These are phyloP conservation scores for Atethmia centrago DNA, from an alignment of 2,888 invertebrate species.

Conservation along the genomic window DNA sequence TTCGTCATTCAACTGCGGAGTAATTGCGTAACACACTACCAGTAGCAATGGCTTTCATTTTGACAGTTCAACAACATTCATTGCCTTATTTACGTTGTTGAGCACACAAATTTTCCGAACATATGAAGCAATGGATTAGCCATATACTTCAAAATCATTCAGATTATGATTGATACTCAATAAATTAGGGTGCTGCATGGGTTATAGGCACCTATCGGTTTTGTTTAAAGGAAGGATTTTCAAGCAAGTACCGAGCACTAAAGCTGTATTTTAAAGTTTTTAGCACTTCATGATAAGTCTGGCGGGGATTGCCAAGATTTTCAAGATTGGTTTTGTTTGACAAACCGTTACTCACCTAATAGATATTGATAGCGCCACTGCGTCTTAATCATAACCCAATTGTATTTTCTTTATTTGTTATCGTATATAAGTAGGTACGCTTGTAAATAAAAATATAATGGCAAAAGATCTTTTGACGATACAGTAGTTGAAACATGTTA, in stretches of 20 bases:
- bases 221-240: background rate
- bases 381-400: constrained; percentile 11
- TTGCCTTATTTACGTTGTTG: no score
- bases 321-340: background rate
- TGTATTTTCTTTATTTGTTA: constrained; percentile 10
- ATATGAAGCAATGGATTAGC: no score
- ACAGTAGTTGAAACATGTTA: constrained; percentile 14
- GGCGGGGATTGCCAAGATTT: background rate
- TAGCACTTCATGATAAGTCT: background rate
- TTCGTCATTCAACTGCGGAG: background rate
- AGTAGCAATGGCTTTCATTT: no score
- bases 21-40: no score
- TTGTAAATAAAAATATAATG: constrained; percentile 38
- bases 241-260: background rate
- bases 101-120: no score
- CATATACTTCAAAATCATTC: no score
- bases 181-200: background rate
- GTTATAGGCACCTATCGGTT: background rate
- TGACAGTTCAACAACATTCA: no score
- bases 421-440: constrained; percentile 5
- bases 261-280: no score
- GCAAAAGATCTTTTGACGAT: constrained; percentile 14
- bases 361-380: background rate
- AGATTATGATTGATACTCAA: no score
- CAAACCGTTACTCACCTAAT: background rate